Evolutionary conservation across 2,888 invertebrate species (phyloP).

Genomic region (Notocelia uddmanniana): DNA sequence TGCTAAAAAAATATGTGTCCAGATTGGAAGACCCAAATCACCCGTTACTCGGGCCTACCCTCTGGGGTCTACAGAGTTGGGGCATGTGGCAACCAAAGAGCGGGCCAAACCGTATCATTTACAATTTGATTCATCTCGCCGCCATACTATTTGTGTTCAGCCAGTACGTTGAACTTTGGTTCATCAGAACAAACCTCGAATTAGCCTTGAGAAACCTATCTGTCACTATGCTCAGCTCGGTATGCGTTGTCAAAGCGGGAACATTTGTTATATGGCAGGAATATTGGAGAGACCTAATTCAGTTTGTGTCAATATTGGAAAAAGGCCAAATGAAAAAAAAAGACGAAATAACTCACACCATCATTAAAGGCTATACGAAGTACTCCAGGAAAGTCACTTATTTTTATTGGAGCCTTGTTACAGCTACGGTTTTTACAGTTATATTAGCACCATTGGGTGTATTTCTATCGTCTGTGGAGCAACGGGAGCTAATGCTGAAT

Average conservation of each 20-base stretch:
- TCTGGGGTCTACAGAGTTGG: conserved; percentile 63
- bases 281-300: conserved; percentile 64
- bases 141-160: conserved; percentile 66
- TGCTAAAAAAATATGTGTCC: conserved; percentile 42
- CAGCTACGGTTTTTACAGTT: conserved; percentile 67
- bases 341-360: conserved; percentile 52
- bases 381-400: conserved; percentile 70
- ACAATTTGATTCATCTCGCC: conserved; percentile 60
- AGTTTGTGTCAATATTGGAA: conserved; percentile 66
- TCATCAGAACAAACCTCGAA: conserved; percentile 63
- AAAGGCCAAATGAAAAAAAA: conserved; percentile 58
- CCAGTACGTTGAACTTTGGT: conserved; percentile 73
- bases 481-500: conserved; percentile 57
- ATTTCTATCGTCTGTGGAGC: conserved; percentile 59
- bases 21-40: conserved; percentile 57
- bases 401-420: conserved; percentile 69
- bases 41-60: conserved; percentile 65
- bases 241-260: conserved; percentile 69
- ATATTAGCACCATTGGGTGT: conserved; percentile 66
- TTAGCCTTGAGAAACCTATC: conserved; percentile 71
- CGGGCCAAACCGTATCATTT: conserved; percentile 52
- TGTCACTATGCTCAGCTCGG: conserved; percentile 69
- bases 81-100: conserved; percentile 65
- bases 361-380: conserved; percentile 64
- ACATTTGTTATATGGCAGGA: conserved; percentile 70